Evolutionary conservation across 2,888 invertebrate genomes (phyloP), one percentile per base, ranked within the genome.

Genomic region (Onchidella celtica): DNA sequence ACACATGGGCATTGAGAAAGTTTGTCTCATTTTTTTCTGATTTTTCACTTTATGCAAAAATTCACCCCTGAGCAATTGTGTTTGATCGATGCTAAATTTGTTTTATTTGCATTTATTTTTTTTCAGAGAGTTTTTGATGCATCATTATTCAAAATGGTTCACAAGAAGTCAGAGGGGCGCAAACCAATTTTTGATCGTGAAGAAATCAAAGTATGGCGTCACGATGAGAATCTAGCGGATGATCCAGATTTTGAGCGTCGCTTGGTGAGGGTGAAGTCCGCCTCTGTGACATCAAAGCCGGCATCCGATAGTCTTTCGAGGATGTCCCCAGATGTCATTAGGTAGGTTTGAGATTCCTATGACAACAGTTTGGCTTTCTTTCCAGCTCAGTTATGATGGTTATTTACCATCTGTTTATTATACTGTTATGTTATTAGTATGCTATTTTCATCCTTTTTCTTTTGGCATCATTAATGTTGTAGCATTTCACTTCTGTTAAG

Each of bases 181-280:
- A 87, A 83, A 27, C 86, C 89, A 0, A 87, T 91, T 24, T 91
- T 91, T 86, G 89, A 91, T 81, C 86, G 91, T 27, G 89, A 90
- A 34, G 91, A 91, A 74, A 88, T 91, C 24, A 84, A 84, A 68
- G 85, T 85, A 0, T 90, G 89, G 77, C 85, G 85, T 9, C 87
- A 89, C 79, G 90, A 90, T 83, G 87, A 87, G 57, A 88, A 87
- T 63, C 72, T 90, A 11, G 88, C 89, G 24, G 88, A 88, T 38
- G 89, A 90, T 38, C 83, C 83, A 47, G 84, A 84, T 66, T 84
- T 82, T 82, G 84, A 84, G 40, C 70, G 76, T 29, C 75, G 81
- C 1, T 66, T 81, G 29, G 76, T 81, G 4, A 57, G 81, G 27
- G 81, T 81, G 0, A 81, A 81, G 32, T 70, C 75, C 3, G 29